Conservation (phyloP, 2,797 vertebrate species). For the Masticophis lateralis region DNA sequence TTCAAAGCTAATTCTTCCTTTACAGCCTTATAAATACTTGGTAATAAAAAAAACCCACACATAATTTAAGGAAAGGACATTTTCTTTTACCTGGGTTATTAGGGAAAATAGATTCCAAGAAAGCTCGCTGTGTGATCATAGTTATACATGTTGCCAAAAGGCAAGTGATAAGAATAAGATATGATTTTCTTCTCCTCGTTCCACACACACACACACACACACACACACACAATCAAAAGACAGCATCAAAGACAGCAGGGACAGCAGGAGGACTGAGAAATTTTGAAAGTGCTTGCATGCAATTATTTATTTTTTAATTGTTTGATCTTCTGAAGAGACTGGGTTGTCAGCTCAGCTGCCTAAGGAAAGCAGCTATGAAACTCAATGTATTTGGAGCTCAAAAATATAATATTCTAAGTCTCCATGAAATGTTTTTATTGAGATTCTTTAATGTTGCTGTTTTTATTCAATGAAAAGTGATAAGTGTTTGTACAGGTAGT, state of each 20-base stretch:
- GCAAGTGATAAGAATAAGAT: neutral
- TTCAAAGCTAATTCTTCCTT: slow-evolving; percentile 21
- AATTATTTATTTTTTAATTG: slow-evolving; percentile 57
- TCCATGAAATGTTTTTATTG: neutral
- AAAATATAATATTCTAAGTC: slow-evolving; percentile 1
- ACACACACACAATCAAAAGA: slow-evolving; percentile 6
- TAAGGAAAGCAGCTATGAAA: slow-evolving; percentile 1
- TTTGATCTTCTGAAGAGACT: slow-evolving; percentile 57
- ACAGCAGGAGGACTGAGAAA: slow-evolving; percentile 38
- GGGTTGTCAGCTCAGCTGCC: slow-evolving; percentile 31
- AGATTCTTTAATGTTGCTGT: neutral
- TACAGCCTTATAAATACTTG: slow-evolving; percentile 41
- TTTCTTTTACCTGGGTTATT: slow-evolving; percentile 14
- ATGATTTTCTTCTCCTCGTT: neutral
- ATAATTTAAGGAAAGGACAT: slow-evolving; percentile 28
- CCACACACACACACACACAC: neutral
- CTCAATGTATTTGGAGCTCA: slow-evolving; percentile 31
- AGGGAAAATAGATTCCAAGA: slow-evolving; percentile 31
- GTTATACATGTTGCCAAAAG: slow-evolving; percentile 30
- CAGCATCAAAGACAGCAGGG: slow-evolving; percentile 36
- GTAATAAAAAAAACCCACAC: neutral
- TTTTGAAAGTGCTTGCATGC: slow-evolving; percentile 42
- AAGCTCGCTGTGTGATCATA: slow-evolving; percentile 6
- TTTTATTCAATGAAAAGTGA: neutral
- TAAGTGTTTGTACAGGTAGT: neutral